Conservation (phyloP, 2,888 invertebrate species). For the Rotaria socialis region DNA sequence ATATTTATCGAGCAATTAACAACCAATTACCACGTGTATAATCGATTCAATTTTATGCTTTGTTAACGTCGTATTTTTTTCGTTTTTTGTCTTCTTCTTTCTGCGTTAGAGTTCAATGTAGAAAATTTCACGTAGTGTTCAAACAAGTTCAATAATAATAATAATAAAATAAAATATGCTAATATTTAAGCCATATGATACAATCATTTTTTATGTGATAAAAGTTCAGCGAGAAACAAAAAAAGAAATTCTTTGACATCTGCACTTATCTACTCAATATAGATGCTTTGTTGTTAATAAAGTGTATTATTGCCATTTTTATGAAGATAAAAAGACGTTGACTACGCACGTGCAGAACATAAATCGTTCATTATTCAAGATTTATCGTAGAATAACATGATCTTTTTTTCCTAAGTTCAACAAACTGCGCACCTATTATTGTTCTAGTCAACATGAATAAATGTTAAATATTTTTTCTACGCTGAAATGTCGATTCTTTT, state of each 20-base stretch:
- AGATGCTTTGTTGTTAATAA: not conserved
- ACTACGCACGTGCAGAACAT: not conserved
- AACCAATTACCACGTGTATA: slow-evolving; percentile 30
- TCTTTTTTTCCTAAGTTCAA: not conserved
- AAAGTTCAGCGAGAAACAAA: not conserved
- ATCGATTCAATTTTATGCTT: not conserved
- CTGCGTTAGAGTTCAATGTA: not conserved
- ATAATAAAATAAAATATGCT: not conserved
- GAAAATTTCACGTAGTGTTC: not conserved
- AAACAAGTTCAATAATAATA: slow-evolving; percentile 1
- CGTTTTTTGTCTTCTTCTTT: not conserved
- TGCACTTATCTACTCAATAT: not conserved
- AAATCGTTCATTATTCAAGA: not conserved
- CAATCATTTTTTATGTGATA: not conserved
- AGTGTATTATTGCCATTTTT: not conserved
- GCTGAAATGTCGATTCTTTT: not conserved
- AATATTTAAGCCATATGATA: not conserved
- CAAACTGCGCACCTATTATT: not conserved
- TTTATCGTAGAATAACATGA: not conserved
- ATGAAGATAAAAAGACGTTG: not conserved
- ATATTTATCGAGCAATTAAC: slow-evolving; percentile 13
- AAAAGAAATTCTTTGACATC: not conserved
- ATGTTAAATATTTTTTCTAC: not conserved
- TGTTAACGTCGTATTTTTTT: not conserved
- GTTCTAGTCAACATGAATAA: not conserved